These are phyloP conservation scores for Amazona ochrocephala DNA, from an alignment of 2,797 vertebrate species.

Conservation along the genomic window DNA sequence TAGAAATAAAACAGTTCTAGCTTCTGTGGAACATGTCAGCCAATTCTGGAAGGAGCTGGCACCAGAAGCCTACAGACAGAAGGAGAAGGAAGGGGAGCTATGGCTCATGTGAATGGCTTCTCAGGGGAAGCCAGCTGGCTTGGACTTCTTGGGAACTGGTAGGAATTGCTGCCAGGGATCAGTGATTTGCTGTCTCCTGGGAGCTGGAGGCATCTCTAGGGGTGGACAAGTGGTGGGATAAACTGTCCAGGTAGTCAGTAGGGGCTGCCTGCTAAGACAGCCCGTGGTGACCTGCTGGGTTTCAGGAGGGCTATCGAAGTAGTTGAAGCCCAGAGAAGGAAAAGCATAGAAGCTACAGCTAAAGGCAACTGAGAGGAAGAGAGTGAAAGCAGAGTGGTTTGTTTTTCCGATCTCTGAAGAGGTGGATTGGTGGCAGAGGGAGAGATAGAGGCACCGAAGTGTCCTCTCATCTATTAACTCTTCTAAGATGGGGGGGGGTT, in stretches of 20 bases:
- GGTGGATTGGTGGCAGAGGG: neutral
- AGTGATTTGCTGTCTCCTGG: neutral
- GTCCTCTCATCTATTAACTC: neutral
- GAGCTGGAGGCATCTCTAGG: neutral
- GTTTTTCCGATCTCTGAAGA: neutral
- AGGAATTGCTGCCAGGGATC: neutral
- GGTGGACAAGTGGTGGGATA: neutral
- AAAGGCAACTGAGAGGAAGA: neutral
- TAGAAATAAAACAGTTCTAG: neutral
- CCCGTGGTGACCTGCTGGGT: neutral
- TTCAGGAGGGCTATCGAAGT: accelerated
- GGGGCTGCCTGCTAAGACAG: neutral
- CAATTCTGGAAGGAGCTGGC: neutral
- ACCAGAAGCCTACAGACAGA: neutral
- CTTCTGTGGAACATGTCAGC: neutral
- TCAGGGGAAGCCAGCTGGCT: neutral
- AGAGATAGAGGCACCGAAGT: neutral
- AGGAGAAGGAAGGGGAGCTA: neutral
- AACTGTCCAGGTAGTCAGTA: neutral
- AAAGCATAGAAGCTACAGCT: neutral
- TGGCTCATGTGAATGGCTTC: neutral
- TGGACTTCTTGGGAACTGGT: neutral
- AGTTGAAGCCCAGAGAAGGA: neutral
- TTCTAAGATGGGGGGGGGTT: neutral
- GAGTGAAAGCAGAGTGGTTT: accelerated